phyloP scores from a whole-genome alignment of 2,113 vertebrate species.

The Anhinga rufa region DNA sequence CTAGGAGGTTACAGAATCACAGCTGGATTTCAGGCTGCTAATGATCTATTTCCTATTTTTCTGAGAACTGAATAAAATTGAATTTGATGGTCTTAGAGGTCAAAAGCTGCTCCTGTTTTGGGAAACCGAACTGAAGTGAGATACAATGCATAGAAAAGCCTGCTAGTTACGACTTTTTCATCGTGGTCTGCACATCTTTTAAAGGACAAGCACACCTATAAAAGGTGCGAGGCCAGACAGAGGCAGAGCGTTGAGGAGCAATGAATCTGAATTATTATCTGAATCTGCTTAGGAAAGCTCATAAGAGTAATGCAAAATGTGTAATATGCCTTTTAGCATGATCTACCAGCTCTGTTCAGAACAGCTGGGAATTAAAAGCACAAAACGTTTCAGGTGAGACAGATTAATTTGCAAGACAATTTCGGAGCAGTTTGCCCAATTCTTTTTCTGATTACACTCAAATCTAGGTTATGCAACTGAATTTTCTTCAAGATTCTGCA shows the following conservation, averaged over 20 bases:
- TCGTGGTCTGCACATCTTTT: background rate
- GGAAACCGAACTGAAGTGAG: background rate
- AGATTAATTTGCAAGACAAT: background rate
- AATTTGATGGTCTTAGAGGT: background rate
- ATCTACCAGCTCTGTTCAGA: background rate
- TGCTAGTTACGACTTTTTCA: background rate
- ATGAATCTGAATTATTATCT: background rate
- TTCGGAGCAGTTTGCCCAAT: background rate
- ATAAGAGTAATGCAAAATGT: background rate
- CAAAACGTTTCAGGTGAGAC: background rate
- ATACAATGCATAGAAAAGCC: background rate
- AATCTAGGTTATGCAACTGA: background rate
- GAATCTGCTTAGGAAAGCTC: background rate
- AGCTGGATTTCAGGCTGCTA: constrained; percentile 18
- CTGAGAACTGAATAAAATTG: background rate
- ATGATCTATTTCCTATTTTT: constrained; percentile 19
- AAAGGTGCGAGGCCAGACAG: background rate
- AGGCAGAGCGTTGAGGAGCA: background rate
- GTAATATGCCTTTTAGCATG: background rate
- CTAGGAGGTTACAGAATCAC: background rate
- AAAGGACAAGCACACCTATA: background rate
- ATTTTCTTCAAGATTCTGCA: background rate
- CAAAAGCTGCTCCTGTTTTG: background rate
- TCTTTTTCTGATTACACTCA: background rate
- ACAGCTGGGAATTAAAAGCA: constrained; percentile 4